phyloP scores from a whole-genome alignment of 2,113 vertebrate species.

The Thinocorus orbignyianus region DNA sequence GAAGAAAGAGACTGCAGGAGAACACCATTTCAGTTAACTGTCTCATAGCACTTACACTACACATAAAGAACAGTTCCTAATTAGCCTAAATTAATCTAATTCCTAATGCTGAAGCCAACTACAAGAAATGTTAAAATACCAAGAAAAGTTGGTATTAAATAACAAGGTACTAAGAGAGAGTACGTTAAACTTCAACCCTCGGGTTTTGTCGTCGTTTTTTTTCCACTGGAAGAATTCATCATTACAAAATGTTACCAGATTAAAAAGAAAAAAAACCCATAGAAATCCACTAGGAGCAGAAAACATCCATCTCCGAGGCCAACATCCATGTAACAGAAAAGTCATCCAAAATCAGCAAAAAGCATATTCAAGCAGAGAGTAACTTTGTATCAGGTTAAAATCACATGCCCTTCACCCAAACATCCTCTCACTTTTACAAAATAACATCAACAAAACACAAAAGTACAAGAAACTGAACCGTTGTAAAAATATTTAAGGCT shows the following conservation, averaged over 20 bases:
- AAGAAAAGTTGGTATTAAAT: background rate
- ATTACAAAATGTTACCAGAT: background rate
- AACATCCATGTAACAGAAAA: background rate
- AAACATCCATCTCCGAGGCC: background rate
- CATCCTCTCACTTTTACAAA: background rate
- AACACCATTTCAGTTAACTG: background rate
- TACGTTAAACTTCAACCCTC: background rate
- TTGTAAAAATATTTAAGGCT: background rate
- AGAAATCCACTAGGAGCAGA: background rate
- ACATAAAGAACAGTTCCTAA: background rate
- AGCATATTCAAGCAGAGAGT: background rate
- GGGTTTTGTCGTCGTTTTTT: background rate
- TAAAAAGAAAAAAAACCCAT: background rate
- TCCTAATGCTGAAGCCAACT: background rate
- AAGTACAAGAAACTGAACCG: background rate
- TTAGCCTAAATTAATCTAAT: background rate
- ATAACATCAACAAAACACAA: background rate
- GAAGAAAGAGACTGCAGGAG: background rate
- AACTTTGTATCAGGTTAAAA: background rate
- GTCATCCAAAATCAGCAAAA: slow-evolving; percentile 7
- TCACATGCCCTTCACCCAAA: background rate
- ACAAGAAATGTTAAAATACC: background rate
- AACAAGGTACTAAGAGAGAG: background rate
- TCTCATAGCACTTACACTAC: background rate
- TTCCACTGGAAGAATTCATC: background rate